Conservation (phyloP, 2,113 vertebrate species). For the Microcebus murinus region DNA sequence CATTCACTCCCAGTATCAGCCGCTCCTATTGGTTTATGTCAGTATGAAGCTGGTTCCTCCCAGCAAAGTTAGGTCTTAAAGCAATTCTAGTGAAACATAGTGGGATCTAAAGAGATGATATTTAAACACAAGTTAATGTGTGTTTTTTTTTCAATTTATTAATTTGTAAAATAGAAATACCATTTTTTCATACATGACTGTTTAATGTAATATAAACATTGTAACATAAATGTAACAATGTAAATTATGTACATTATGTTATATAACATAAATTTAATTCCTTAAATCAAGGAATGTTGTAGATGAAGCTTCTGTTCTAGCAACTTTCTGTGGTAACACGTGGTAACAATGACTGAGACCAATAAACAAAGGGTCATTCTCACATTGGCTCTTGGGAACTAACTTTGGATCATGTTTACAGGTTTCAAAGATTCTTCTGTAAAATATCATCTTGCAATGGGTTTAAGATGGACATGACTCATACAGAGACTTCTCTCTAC, state of each 20-base stretch:
- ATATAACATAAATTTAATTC: too few relatives aligned
- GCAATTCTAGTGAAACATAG: neutral
- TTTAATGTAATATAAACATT: neutral
- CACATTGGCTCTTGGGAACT: neutral
- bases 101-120: neutral
- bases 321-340: neutral
- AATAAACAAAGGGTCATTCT: neutral
- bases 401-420: neutral
- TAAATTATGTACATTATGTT: too few relatives aligned
- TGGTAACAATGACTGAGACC: neutral
- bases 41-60: neutral
- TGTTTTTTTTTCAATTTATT: neutral
- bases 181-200: neutral
- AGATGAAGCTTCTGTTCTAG: neutral
- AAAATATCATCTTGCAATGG: neutral
- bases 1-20: neutral
- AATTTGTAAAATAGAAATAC: neutral
- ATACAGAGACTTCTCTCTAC: neutral
- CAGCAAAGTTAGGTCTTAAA: neutral
- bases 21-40: constrained; percentile 19
- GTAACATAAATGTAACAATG: too few relatives aligned
- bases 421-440: neutral
- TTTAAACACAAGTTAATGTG: neutral
- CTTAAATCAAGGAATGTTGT: neutral
- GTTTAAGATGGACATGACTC: neutral